Conservation (phyloP, 2,113 vertebrate genomes). For the Hippocampus zosterae region DNA sequence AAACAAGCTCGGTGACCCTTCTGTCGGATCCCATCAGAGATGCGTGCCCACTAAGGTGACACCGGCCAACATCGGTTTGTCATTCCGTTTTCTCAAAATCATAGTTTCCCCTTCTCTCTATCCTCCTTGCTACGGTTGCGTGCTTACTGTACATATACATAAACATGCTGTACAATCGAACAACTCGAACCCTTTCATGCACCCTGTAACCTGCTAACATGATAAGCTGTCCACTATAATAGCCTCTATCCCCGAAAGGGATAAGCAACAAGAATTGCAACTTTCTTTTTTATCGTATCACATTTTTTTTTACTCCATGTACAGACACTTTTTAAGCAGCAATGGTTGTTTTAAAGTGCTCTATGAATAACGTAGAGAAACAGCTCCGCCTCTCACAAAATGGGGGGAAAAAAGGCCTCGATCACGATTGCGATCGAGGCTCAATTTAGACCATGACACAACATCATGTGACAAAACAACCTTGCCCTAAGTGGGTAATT, state of each 20-base stretch:
- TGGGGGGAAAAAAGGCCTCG: not conserved
- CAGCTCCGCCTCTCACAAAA: not conserved
- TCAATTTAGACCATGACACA: not conserved
- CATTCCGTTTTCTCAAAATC: not conserved
- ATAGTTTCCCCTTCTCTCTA: no score
- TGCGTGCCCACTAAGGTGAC: slow-evolving; percentile 18
- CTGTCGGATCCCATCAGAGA: slow-evolving; percentile 34
- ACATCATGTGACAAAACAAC: not conserved
- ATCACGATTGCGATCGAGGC: no score
- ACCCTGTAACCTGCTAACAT: no score
- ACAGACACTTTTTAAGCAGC: not conserved
- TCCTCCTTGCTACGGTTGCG: not conserved
- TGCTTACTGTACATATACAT: no score
- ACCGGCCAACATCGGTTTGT: not conserved
- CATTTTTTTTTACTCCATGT: not conserved
- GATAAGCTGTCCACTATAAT: no score
- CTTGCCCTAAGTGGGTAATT: not conserved
- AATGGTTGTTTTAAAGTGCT: no score
- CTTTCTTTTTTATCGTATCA: no score
- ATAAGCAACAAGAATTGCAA: no score
- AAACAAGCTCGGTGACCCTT: slow-evolving; percentile 35
- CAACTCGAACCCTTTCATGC: no score
- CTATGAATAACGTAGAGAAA: not conserved
- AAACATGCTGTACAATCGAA: no score
- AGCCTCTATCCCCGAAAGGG: no score